Base-by-base conservation (phyloP, 1,140 invertebrate species). In the Zaprionus capensis region DNA sequence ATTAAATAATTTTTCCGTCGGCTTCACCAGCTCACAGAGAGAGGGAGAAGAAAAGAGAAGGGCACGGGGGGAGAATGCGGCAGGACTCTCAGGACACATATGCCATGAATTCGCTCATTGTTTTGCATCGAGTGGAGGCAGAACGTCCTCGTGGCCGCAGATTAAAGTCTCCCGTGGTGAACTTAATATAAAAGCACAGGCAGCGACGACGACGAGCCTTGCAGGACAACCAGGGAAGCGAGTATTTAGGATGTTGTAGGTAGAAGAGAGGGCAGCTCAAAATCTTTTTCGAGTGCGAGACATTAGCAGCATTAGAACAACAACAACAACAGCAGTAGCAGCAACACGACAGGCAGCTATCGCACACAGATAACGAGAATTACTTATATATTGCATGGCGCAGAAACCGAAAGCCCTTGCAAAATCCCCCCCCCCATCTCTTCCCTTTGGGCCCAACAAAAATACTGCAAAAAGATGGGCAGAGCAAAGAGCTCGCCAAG, bases 101-200 rank as follows among this genome's bases (percentile, higher is more conserved):
- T 90, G 85, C 81, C 85, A 90, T 85, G 85, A 90, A 90, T 90
- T 90, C 81, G 79, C 73, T 88, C 81, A 90, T 90, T 90, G 85
- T 90, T 90, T 90, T 90, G 85, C 85, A 90, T 88, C 66, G 79
- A 80, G 76, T 59, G 68, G 58, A 75, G 62, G 62, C 63, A 55
- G 62, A 71, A 78, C 69, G 84, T 70, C 75, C 58, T 46, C 66
- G 56, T 41, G 72, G 79, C 78, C 81, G 70, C 82, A 90, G 85
- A 90, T 90, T 90, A 90, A 90, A 90, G 85, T 90, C 85, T 90
- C 85, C 85, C 82, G 85, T 90, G 85, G 85, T 66, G 85, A 90
- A 90, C 85, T 90, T 90, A 90, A 90, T 90, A 90, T 91, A 90
- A 90, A 90, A 90, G 85, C 85, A 56, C 73, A 74, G 84, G 67